phyloP scores from a whole-genome alignment of 2,113 vertebrate species.

The Genyomyrus donnyi region DNA sequence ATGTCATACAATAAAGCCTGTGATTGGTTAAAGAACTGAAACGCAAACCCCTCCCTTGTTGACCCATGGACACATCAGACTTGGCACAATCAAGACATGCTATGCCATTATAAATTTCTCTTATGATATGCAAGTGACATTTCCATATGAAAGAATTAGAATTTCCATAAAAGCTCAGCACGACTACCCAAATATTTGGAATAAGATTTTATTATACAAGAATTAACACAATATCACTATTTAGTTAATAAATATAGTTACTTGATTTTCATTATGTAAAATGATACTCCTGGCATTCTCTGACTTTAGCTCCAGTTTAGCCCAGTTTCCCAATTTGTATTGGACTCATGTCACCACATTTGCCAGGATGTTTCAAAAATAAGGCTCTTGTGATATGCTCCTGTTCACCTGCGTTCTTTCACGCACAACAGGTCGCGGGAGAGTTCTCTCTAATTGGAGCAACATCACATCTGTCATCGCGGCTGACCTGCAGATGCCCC shows the following conservation, averaged over 20 bases:
- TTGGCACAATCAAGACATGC: neutral
- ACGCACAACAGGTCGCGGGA: neutral
- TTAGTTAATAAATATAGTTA: neutral
- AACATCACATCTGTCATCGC: neutral
- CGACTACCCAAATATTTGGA: neutral
- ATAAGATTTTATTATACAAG: neutral
- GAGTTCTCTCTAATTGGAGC: neutral
- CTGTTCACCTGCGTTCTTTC: neutral
- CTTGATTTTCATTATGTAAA: neutral
- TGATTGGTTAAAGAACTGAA: neutral
- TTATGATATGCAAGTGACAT: neutral
- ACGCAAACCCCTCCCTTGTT: neutral
- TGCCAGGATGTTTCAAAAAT: neutral
- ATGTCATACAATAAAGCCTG: neutral
- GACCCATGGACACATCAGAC: neutral
- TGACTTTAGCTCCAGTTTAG: neutral
- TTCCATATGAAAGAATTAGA: neutral
- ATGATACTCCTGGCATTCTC: neutral
- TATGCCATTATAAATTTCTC: neutral
- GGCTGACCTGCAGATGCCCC: neutral
- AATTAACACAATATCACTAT: neutral
- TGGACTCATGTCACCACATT: neutral
- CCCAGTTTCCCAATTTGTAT: neutral
- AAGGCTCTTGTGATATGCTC: neutral
- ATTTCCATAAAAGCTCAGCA: neutral